phyloP scores from a whole-genome alignment of 1,140 invertebrate genomes.

The Oreohelix idahoensis region DNA sequence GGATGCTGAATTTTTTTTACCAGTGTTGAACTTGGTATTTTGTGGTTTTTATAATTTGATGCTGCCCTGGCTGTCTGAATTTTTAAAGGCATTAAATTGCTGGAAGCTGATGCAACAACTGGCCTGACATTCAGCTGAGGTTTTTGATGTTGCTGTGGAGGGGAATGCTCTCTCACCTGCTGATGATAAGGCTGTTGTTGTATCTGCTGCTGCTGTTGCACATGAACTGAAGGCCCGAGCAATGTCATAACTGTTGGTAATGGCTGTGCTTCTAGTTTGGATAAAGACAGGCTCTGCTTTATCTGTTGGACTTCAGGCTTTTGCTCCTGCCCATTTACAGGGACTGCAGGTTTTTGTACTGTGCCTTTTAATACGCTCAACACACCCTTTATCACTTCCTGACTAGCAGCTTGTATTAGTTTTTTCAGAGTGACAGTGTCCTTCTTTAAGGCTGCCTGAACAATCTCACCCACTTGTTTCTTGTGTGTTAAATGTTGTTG shows the following conservation, averaged over 20 bases:
- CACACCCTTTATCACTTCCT: background rate
- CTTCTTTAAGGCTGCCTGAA: constrained; percentile 12
- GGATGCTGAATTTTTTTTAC: no score
- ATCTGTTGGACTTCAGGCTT: background rate
- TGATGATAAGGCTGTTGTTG: background rate
- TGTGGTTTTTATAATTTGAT: background rate
- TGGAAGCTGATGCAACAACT: background rate
- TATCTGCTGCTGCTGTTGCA: background rate
- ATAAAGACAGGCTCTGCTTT: background rate
- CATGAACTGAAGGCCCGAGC: background rate
- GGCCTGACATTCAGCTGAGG: constrained; percentile 6
- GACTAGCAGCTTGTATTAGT: background rate
- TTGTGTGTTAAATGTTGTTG: constrained; percentile 50
- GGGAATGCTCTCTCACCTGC: background rate
- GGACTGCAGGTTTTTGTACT: background rate
- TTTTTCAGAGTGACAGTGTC: constrained; percentile 8
- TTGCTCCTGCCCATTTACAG: background rate
- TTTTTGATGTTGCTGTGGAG: background rate
- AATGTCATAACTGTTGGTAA: constrained; percentile 9
- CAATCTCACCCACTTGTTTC: background rate
- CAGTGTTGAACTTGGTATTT: background rate
- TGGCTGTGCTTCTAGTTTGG: background rate
- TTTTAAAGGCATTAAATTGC: background rate
- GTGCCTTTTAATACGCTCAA: background rate
- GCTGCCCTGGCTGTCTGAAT: background rate